A percentile compares a stretch with the other conserved stretches of the same genome.
Evolutionary conservation across 1,140 invertebrate species (phyloP).

Genomic region (Aethina tumida): DNA sequence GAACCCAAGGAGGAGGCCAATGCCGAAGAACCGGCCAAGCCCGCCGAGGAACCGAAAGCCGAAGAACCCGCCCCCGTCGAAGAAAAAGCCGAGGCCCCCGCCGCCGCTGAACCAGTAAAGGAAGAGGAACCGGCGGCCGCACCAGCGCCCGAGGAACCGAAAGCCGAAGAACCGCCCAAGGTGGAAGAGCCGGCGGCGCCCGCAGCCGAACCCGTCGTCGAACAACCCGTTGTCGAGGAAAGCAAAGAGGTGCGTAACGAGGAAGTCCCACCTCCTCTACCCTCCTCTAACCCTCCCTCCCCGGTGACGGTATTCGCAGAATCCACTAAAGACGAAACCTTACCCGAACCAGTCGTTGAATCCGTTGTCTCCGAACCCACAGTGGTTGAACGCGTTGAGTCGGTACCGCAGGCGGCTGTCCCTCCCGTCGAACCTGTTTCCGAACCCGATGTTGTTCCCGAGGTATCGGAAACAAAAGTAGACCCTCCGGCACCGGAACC

Average conservation of each 20-base stretch:
- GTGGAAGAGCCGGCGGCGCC: constrained; percentile 9
- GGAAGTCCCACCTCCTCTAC: constrained; percentile 35
- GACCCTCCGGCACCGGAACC: constrained; percentile 8
- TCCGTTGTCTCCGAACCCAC: constrained; percentile 6
- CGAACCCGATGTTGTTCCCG: constrained; percentile 3
- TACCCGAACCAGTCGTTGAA: constrained; percentile 2
- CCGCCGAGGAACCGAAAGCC: constrained; percentile 12
- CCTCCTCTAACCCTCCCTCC: constrained; percentile 34
- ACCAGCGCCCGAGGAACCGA: constrained; percentile 7
- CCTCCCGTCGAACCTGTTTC: background rate
- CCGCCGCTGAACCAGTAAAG: constrained; percentile 12
- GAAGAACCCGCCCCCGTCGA: constrained; percentile 14
- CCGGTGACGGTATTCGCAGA: constrained; percentile 35
- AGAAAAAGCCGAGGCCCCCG: constrained; percentile 7
- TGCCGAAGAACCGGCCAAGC: constrained; percentile 13
- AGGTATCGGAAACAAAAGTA: constrained; percentile 2
- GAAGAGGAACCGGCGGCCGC: constrained; percentile 5
- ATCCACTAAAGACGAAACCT: constrained; percentile 31
- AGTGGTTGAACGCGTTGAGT: background rate
- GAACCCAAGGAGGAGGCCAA: constrained; percentile 14
- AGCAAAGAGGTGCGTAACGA: constrained; percentile 37
- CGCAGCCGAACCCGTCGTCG: constrained; percentile 16
- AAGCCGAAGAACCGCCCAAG: constrained; percentile 9
- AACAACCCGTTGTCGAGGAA: constrained; percentile 18
- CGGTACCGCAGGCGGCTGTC: constrained; percentile 4